These are phyloP conservation scores for Drosophila hydei DNA, from an alignment of 1,140 invertebrate genomes.

Conservation along the genomic window DNA sequence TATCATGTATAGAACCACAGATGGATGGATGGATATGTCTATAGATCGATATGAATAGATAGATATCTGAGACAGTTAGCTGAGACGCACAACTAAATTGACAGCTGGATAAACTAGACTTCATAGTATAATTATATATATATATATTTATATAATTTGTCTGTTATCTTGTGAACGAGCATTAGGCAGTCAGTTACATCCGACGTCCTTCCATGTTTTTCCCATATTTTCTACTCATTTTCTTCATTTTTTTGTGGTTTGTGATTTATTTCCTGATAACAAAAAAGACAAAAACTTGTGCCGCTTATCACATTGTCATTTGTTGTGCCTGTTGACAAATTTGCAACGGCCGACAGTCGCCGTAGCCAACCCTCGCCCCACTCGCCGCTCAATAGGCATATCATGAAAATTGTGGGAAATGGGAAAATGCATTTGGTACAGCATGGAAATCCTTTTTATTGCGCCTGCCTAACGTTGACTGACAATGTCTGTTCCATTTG, in stretches of 20 bases:
- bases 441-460: slow-evolving; percentile 41
- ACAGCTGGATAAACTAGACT: too few species aligned
- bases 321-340: slow-evolving; percentile 69
- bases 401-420: slow-evolving; percentile 51
- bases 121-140: too few species aligned
- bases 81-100: too few species aligned
- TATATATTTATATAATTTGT: too few species aligned
- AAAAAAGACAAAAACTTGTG: slow-evolving; percentile 48
- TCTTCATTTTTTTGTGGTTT: slow-evolving; percentile 11
- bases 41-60: too few species aligned
- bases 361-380: background rate
- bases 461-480: slow-evolving; percentile 30
- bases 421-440: slow-evolving; percentile 33
- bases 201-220: background rate
- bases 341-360: slow-evolving; percentile 50
- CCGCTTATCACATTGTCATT: slow-evolving; percentile 74
- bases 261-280: slow-evolving; percentile 70
- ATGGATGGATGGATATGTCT: too few species aligned
- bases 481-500: slow-evolving; percentile 34
- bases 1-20: too few species aligned
- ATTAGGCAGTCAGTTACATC: too few species aligned
- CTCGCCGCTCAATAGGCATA: slow-evolving; percentile 47
- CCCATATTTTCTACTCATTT: slow-evolving; percentile 3
- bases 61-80: too few species aligned
- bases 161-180: too few species aligned